Percentiles rank a stretch among this genome's conserved stretches.
Evolutionary conservation across 2,888 invertebrate species (phyloP).

Genomic region (Heteropelma amictum): DNA sequence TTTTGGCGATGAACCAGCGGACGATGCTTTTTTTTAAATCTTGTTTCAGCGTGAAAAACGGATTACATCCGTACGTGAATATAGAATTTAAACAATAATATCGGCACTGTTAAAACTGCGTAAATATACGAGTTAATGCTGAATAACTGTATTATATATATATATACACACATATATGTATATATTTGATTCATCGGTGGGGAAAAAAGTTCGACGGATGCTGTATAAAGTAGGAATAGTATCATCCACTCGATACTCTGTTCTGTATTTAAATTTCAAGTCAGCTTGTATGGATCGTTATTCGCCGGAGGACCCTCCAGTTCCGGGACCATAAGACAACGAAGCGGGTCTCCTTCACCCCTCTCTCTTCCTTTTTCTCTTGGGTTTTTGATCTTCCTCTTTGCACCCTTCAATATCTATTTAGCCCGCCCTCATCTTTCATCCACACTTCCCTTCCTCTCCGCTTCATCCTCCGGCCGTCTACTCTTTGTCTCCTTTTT

Average conservation of each 20-base stretch:
- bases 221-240: conserved; percentile 43
- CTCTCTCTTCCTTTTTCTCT: conserved; percentile 3
- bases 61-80: background rate
- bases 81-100: background rate
- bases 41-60: background rate
- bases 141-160: too few species aligned
- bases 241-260: conserved; percentile 50
- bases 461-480: conserved; percentile 4
- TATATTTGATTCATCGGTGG: too few species aligned
- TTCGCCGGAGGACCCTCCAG: conserved; percentile 50
- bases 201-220: conserved; percentile 41
- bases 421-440: conserved; percentile 36
- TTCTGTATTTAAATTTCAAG: conserved; percentile 62
- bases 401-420: conserved; percentile 16
- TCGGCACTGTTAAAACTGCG: too few species aligned
- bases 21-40: background rate
- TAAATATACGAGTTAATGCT: too few species aligned
- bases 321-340: conserved; percentile 6
- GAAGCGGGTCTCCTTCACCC: background rate
- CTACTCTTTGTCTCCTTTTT: conserved; percentile 19
- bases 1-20: background rate
- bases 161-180: too few species aligned
- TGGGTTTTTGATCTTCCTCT: conserved; percentile 5
- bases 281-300: conserved; percentile 58
- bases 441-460: conserved; percentile 2